These are phyloP conservation scores for Sylvilagus bachmani DNA, from an alignment of 2,113 vertebrate species.

Conservation along the genomic window DNA sequence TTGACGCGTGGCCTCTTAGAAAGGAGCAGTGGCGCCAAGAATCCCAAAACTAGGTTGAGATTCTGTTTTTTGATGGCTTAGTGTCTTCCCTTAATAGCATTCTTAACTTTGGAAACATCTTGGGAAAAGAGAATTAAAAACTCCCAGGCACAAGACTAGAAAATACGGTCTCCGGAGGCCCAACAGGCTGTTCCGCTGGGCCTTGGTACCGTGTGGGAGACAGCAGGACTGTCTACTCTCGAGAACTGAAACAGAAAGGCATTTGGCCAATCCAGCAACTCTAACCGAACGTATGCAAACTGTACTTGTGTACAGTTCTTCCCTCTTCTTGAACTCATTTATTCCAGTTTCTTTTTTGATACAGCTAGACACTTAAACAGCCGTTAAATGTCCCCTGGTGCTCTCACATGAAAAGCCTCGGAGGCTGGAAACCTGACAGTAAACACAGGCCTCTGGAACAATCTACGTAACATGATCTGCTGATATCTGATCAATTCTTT, in stretches of 20 bases:
- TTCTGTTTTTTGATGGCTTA: conserved; percentile 12
- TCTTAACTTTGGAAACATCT: conserved; percentile 56
- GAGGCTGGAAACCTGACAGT: conserved; percentile 44
- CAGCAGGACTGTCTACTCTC: not conserved
- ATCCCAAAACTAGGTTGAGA: not conserved
- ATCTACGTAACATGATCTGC: conserved; percentile 70
- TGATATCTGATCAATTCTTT: conserved; percentile 79
- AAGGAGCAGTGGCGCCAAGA: not conserved
- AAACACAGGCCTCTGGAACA: conserved; percentile 55
- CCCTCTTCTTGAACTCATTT: conserved; percentile 65
- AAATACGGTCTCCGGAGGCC: conserved; percentile 44
- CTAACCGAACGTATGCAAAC: conserved; percentile 21
- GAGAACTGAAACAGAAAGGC: conserved; percentile 54
- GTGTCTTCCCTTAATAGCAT: conserved; percentile 30
- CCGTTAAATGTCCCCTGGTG: conserved; percentile 60
- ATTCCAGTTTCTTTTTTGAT: conserved; percentile 65
- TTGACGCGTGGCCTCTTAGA: not conserved
- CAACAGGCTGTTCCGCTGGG: not conserved
- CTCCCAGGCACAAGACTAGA: conserved; percentile 37
- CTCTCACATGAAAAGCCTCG: conserved; percentile 63
- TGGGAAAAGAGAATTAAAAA: conserved; percentile 53
- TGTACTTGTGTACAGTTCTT: conserved; percentile 4
- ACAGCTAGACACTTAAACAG: conserved; percentile 57
- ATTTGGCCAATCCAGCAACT: conserved; percentile 28
- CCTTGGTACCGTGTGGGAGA: not conserved